Conservation (phyloP, 2,113 vertebrate species). For the Psilopsiagon aymara region DNA sequence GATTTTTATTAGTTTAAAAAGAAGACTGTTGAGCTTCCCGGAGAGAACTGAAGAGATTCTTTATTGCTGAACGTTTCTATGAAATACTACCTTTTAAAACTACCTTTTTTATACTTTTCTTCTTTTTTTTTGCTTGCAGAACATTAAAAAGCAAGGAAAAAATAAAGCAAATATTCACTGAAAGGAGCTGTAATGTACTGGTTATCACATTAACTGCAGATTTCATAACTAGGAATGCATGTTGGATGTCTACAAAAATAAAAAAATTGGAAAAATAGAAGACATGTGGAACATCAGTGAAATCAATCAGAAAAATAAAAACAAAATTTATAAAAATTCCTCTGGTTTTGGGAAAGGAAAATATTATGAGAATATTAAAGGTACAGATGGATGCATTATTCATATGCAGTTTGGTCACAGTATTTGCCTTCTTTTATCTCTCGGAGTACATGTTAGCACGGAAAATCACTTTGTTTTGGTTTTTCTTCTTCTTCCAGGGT, state of each 20-base stretch:
- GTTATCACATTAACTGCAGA: not conserved
- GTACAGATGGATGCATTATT: not conserved
- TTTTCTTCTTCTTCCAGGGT: not conserved
- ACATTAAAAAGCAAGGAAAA: not conserved
- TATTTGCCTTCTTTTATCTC: not conserved
- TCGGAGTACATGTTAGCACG: not conserved
- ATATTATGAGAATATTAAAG: not conserved
- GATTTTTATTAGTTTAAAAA: not conserved
- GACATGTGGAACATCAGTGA: not conserved
- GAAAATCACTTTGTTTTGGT: not conserved
- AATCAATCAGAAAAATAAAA: not conserved
- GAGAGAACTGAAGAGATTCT: not conserved
- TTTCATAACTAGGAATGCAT: not conserved
- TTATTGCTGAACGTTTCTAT: not conserved
- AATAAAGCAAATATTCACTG: not conserved
- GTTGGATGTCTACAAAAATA: not conserved
- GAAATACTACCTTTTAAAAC: not conserved
- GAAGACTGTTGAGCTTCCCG: not conserved
- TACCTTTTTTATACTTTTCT: not conserved
- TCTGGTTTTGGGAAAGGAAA: not conserved
- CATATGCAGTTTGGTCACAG: not conserved
- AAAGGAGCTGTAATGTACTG: not conserved
- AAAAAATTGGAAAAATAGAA: not conserved
- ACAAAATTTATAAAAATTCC: not conserved
- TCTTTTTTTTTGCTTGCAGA: not conserved